Percentiles rank a stretch among this genome's conserved stretches.
These are phyloP conservation scores for Burhinus oedicnemus DNA, from an alignment of 2,113 vertebrate genomes.

Conservation along the genomic window DNA sequence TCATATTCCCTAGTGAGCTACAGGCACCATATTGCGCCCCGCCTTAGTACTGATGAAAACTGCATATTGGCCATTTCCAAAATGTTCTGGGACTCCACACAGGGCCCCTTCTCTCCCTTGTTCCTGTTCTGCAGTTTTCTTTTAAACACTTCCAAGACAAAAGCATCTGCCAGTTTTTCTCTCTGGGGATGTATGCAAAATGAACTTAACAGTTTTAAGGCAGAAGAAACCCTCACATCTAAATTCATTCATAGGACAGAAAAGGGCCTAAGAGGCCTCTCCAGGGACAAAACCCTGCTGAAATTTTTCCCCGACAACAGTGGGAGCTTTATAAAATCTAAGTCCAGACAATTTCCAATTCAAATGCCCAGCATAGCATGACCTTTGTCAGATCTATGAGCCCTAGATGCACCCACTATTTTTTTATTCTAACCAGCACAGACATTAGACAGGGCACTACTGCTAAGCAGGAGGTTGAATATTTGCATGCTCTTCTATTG, in stretches of 20 bases:
- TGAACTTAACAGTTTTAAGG: conserved; percentile 91
- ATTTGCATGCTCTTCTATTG: conserved; percentile 99
- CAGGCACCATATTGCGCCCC: conserved; percentile 98
- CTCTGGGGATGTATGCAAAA: conserved; percentile 90
- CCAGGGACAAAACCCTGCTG: conserved; percentile 91
- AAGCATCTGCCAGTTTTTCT: conserved; percentile 91
- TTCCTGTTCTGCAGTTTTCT: conserved; percentile 84
- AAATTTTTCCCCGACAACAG: conserved; percentile 87
- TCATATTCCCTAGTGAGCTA: conserved; percentile 98
- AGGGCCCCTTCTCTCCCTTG: conserved; percentile 85
- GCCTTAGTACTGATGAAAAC: conserved; percentile 97
- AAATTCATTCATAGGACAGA: conserved; percentile 97
- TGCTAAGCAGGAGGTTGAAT: conserved; percentile 87
- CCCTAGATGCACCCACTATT: conserved; percentile 82
- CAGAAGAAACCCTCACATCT: conserved; percentile 92
- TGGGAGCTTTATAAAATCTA: conserved; percentile 90
- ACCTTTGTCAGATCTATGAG: conserved; percentile 92
- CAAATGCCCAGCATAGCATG: conserved; percentile 93
- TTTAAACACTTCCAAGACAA: conserved; percentile 91
- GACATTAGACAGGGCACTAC: conserved; percentile 90
- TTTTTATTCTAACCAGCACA: conserved; percentile 87
- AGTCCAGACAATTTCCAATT: conserved; percentile 99
- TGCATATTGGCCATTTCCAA: conserved; percentile 97
- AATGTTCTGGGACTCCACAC: conserved; percentile 90
- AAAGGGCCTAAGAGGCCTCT: conserved; percentile 91